Conservation (phyloP, 2,797 vertebrate species). For the Myotis planiceps region DNA sequence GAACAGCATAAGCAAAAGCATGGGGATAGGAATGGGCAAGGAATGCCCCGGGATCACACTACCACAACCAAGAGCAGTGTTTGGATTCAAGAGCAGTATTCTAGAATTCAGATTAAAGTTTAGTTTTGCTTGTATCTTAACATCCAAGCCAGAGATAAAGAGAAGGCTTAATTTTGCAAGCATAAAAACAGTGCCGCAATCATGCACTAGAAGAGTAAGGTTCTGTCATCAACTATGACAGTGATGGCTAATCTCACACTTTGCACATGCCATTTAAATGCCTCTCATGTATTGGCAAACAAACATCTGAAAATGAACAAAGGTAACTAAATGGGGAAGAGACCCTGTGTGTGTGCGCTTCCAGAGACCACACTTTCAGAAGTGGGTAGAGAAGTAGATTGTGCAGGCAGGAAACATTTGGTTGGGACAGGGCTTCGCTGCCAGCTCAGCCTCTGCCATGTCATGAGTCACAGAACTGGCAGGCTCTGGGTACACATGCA, state of each 20-base stretch:
- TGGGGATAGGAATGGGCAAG: background rate
- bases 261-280: background rate
- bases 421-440: slow-evolving; percentile 54
- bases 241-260: background rate
- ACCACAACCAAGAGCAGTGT: background rate
- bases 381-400: slow-evolving; percentile 50
- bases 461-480: slow-evolving; percentile 81
- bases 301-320: background rate
- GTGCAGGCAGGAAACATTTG: slow-evolving; percentile 69
- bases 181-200: background rate
- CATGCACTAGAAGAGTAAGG: background rate
- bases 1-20: background rate
- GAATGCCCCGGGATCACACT: background rate
- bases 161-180: background rate
- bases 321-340: background rate
- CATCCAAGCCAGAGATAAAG: background rate
- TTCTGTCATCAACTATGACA: background rate
- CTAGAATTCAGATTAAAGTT: background rate
- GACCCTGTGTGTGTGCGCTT: background rate
- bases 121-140: background rate
- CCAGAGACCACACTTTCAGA: slow-evolving; percentile 5
- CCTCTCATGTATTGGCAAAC: background rate
- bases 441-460: slow-evolving; percentile 72
- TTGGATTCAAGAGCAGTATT: background rate
- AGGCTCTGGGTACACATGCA: slow-evolving; percentile 61